Base-by-base conservation (phyloP, 1,140 invertebrate species). In the Samia ricini region DNA sequence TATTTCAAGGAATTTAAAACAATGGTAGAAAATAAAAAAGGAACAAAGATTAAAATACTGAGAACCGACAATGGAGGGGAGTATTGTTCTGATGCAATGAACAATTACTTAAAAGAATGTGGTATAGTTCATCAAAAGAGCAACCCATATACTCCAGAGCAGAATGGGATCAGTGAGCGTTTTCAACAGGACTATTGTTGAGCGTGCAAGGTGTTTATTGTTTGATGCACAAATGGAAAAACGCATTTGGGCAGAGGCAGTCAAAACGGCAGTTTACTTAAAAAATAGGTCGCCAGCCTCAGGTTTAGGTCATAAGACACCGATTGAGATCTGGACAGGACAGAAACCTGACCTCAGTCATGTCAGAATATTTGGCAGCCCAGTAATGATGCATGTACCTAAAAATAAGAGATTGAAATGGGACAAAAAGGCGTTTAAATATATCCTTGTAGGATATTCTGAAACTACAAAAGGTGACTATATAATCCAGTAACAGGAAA, bases 131-230 rank as follows among this genome's bases (percentile, higher is more conserved):
- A 57, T 57, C 56, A 57, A 20, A 57, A 36, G 12, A 19, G 10
- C 5, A 57, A 57, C 19, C 56, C 26, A 57, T 57, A 57, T n/a
- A 36, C 56, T 2, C 56, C 56, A 1, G 3, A 57, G 21, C 56
- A 57, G 18, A 57, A 57, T 36, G 56, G 56, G n/a, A 6, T 57
- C 1, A 6, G 56, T 57, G 56, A 57, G 23, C 2, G 56, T n/a
- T 2, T 10, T 36, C 1, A 57, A 57, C 19, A 15, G 56, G 15
- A 57, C 56, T 2, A 42, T 57, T 12, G 26, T 57, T 18, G 56
- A 57, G 18, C 33, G 18, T 20, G 56, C 56, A 5, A 57, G 26
- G 18, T 57, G 56, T 21, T 1, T 57, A 6, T n/a, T 57, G 5
- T 57, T 33, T 20, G 56, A 57, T 18, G 56, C 56, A 6, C 10